These are phyloP conservation scores for Hemichromis elongatus DNA, from an alignment of 2,113 vertebrate species.

Conservation along the genomic window DNA sequence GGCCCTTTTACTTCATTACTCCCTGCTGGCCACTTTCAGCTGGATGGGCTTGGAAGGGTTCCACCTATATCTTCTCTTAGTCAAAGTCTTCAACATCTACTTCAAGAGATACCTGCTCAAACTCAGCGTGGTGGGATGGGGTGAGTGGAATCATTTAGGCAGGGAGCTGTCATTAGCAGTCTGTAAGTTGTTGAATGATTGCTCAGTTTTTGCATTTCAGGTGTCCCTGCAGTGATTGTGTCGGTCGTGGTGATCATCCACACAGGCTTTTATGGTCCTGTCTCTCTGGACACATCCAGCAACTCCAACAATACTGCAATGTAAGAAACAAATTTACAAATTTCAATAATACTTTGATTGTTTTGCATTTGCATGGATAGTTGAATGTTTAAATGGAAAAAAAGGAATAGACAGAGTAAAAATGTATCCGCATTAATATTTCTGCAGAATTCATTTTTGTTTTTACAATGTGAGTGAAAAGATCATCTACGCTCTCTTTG, in stretches of 20 bases:
- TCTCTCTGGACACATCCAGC: neutral
- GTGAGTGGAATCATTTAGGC: constrained; percentile 42
- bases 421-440: too few relatives aligned
- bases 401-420: neutral
- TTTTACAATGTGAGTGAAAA: neutral
- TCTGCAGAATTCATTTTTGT: too few relatives aligned
- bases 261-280: neutral
- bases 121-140: constrained; percentile 67
- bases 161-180: neutral
- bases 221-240: constrained; percentile 53
- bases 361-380: neutral
- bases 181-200: neutral
- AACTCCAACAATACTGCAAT: neutral
- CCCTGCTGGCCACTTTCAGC: constrained; percentile 59
- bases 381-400: neutral
- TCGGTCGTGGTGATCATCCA: constrained; percentile 15
- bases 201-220: constrained; percentile 17
- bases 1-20: constrained; percentile 57
- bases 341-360: neutral
- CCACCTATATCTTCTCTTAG: constrained; percentile 68
- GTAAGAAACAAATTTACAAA: neutral
- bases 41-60: constrained; percentile 72
- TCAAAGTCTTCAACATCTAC: constrained; percentile 72
- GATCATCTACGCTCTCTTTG: neutral
- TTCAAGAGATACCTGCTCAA: constrained; percentile 69